These are phyloP conservation scores for Platycheirus albimanus DNA, from an alignment of 2,888 invertebrate genomes.

Conservation along the genomic window DNA sequence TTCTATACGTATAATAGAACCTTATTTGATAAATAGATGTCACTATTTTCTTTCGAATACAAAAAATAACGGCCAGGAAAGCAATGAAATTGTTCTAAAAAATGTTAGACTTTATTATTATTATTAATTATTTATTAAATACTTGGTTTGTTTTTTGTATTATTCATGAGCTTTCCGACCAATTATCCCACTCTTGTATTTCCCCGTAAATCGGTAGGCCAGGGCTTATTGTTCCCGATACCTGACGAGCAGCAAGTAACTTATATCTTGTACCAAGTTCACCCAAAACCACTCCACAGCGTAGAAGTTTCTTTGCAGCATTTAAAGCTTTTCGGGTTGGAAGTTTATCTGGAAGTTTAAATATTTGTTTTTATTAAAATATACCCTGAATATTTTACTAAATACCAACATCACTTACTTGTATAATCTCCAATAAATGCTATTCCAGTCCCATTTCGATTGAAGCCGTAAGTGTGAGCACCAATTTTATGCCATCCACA, in stretches of 20 bases:
- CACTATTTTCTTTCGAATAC: too few species aligned
- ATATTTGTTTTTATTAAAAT: neutral
- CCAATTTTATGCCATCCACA: conserved; percentile 86
- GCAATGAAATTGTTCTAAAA: too few species aligned
- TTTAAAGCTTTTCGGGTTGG: conserved; percentile 81
- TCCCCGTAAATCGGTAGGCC: conserved; percentile 83
- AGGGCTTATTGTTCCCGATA: conserved; percentile 83
- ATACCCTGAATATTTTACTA: conserved; percentile 4
- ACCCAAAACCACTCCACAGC: conserved; percentile 82
- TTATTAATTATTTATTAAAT: neutral
- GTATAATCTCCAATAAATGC: conserved; percentile 85
- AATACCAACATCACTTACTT: conserved; percentile 80
- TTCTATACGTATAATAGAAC: too few species aligned
- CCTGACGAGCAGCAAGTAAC: conserved; percentile 83
- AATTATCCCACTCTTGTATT: conserved; percentile 83
- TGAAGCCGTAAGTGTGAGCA: conserved; percentile 85
- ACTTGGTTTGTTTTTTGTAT: too few species aligned
- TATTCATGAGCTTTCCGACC: conserved; percentile 77
- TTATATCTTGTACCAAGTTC: conserved; percentile 82
- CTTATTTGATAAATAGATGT: too few species aligned
- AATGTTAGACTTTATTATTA: too few species aligned
- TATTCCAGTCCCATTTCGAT: conserved; percentile 86
- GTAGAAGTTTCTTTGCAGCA: conserved; percentile 82
- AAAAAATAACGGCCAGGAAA: neutral
- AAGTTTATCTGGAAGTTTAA: conserved; percentile 80